A percentile compares a stretch with the other conserved stretches of the same genome.
phyloP scores from a whole-genome alignment of 2,797 vertebrate genomes.

The Phoebastria nigripes region DNA sequence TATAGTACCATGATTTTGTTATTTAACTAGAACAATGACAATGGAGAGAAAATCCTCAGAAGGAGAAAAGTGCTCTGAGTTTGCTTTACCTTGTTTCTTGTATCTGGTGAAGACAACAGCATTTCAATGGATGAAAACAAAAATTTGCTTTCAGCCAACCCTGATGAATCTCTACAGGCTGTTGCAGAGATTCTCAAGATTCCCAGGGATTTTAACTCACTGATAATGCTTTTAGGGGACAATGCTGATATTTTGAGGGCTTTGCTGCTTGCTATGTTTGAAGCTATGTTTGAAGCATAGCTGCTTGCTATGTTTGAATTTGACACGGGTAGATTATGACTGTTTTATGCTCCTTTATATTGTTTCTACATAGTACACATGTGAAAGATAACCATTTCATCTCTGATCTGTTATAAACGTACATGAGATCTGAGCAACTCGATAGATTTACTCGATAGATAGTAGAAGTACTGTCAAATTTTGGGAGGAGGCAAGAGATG shows the following conservation, averaged over 20 bases:
- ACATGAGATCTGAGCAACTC: not conserved
- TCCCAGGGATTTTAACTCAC: not conserved
- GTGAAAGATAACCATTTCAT: not conserved
- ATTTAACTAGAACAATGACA: not conserved
- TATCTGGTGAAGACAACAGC: not conserved
- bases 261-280: not conserved
- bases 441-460: fast-evolving
- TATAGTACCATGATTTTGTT: not conserved
- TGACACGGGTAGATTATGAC: not conserved
- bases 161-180: not conserved
- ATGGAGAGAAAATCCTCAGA: not conserved
- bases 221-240: not conserved
- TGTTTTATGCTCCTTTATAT: not conserved
- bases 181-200: not conserved
- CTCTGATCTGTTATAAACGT: not conserved
- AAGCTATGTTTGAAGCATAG: not conserved
- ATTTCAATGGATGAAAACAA: not conserved
- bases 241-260: not conserved
- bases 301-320: not conserved
- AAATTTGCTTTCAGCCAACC: not conserved
- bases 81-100: not conserved
- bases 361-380: not conserved
- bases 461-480: not conserved
- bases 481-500: not conserved
- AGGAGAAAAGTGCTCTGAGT: not conserved